Conservation (phyloP, 2,113 vertebrate genomes). For the Brachyhypopomus occidentalis region DNA sequence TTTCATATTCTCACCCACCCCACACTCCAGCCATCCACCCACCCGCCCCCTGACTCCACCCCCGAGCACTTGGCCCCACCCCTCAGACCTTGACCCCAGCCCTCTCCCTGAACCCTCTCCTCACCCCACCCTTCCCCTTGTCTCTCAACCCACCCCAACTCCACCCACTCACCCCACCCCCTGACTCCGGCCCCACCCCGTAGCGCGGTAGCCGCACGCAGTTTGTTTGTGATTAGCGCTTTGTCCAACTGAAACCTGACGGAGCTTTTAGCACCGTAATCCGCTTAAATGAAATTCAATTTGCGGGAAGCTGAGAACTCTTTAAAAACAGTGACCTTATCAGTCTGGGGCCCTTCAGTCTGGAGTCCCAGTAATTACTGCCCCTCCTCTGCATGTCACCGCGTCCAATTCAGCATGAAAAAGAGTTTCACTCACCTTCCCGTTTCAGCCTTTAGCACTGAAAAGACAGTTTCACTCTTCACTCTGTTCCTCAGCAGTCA, state of each 20-base stretch:
- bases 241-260: conserved; percentile 30
- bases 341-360: conserved; percentile 8
- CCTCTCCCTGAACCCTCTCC: too few relatives aligned
- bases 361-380: conserved; percentile 34
- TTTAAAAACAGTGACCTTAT: conserved; percentile 41
- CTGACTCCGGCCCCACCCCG: too few relatives aligned
- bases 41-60: too few relatives aligned
- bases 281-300: conserved; percentile 53
- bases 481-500: too few relatives aligned
- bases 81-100: too few relatives aligned
- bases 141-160: too few relatives aligned
- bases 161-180: too few relatives aligned
- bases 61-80: too few relatives aligned
- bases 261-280: conserved; percentile 37
- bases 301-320: conserved; percentile 36
- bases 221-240: conserved; percentile 47
- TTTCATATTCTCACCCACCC: too few relatives aligned
- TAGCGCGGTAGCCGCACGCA: not conserved
- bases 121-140: too few relatives aligned
- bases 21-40: too few relatives aligned
- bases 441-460: not conserved
- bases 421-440: conserved; percentile 21
- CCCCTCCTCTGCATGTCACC: conserved; percentile 17
- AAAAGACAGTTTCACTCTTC: too few relatives aligned
- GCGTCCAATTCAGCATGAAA: conserved; percentile 16